phyloP scores from a whole-genome alignment of 92 coral and sea anemone species.

The Pocillopora grandis region DNA sequence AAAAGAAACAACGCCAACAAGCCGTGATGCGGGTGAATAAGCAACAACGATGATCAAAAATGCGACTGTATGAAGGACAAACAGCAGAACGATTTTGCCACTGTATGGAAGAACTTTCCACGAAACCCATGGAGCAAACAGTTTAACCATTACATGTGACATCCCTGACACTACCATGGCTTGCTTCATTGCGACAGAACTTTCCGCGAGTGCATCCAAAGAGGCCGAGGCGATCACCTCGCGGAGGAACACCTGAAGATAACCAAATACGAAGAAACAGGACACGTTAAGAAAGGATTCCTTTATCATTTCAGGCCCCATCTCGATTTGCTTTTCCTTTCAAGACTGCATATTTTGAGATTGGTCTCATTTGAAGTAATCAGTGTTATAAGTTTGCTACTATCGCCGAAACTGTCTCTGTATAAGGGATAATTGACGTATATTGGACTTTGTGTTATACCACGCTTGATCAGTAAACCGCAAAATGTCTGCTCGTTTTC shows the following conservation, averaged over 20 bases:
- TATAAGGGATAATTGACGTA: no score
- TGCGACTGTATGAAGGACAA: not conserved
- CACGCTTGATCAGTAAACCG: no score
- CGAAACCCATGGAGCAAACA: not conserved
- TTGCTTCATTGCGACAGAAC: not conserved
- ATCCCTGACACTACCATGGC: not conserved
- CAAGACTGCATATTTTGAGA: not conserved
- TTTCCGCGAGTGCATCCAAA: conserved; percentile 1
- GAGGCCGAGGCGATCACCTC: conserved; percentile 11
- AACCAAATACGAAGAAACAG: conserved; percentile 9
- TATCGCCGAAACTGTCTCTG: no score
- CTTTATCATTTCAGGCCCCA: not conserved
- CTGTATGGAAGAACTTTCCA: not conserved
- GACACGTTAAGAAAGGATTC: not conserved
- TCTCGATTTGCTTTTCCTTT: not conserved
- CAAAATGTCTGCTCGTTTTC: not conserved
- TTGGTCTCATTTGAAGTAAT: conserved; percentile 12
- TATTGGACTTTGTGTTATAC: no score
- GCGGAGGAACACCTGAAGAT: not conserved
- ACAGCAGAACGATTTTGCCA: not conserved
- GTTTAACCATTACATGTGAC: conserved; percentile 2
- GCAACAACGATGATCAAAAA: not conserved
- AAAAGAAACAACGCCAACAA: not conserved
- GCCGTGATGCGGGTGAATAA: not conserved
- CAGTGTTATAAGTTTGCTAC: not conserved